A percentile compares a stretch with the other conserved stretches of the same genome.
Evolutionary conservation across 2,888 invertebrate species (phyloP).

Genomic region (Leptinotarsa juncta): DNA sequence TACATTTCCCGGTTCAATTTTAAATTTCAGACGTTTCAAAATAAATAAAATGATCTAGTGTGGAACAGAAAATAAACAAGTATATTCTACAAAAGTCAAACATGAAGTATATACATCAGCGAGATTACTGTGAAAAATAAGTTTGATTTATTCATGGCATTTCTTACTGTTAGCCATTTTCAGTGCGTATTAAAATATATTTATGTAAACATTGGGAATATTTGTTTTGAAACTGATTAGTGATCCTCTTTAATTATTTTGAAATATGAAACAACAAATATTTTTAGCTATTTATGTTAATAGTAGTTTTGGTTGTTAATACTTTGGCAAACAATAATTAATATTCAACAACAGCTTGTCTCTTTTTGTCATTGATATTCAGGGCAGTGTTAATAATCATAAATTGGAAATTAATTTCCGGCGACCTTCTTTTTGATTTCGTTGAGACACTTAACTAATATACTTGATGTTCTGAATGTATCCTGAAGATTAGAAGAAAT

Average conservation of each 20-base stretch:
- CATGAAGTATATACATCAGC: not conserved
- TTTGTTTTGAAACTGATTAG: not conserved
- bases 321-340: not conserved
- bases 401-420: not conserved
- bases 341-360: slow-evolving; percentile 2
- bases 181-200: not conserved
- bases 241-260: not conserved
- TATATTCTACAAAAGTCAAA: not conserved
- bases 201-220: not conserved
- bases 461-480: too few relatives aligned
- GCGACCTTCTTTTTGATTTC: not conserved
- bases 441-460: not conserved
- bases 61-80: not conserved
- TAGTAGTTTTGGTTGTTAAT: not conserved
- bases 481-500: too few relatives aligned
- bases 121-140: slow-evolving; percentile 1
- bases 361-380: not conserved
- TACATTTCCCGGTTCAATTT: not conserved
- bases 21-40: not conserved
- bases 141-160: not conserved
- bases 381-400: slow-evolving; percentile 2
- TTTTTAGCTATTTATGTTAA: too few relatives aligned
- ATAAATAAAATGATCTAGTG: not conserved
- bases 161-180: not conserved
- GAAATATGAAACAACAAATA: not conserved